These are phyloP conservation scores for Acleris holmiana DNA, from an alignment of 2,888 invertebrate genomes.

Conservation along the genomic window DNA sequence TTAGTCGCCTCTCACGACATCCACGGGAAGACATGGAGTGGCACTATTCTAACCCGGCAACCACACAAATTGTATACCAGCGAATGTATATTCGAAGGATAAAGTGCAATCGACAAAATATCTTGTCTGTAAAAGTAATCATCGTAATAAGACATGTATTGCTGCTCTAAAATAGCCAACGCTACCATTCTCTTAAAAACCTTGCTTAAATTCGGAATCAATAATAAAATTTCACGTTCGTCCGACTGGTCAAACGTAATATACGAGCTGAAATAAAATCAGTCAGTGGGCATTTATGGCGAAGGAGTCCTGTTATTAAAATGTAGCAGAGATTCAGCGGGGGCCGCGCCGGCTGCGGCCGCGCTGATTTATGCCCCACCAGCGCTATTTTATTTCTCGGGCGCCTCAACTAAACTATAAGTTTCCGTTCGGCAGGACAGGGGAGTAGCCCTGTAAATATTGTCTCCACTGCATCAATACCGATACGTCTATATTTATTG, in stretches of 20 bases:
- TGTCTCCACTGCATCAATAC: constrained; percentile 80
- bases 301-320: constrained; percentile 78
- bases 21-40: no score
- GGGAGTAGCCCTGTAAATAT: constrained; percentile 82
- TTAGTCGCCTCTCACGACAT: no score
- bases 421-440: constrained; percentile 82
- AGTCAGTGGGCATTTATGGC: constrained; percentile 80
- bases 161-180: background rate
- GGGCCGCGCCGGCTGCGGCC: constrained; percentile 76
- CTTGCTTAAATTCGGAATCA: constrained; percentile 27
- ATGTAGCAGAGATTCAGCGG: constrained; percentile 69
- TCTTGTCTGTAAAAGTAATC: no score
- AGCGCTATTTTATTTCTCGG: constrained; percentile 83
- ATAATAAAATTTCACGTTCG: constrained; percentile 66
- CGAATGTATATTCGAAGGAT: no score
- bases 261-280: constrained; percentile 80
- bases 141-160: background rate
- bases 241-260: constrained; percentile 59
- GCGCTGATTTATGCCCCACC: constrained; percentile 80
- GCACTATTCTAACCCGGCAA: no score
- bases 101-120: no score
- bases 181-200: no score
- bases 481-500: constrained; percentile 81
- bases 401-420: constrained; percentile 84
- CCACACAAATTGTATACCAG: no score